A percentile compares a stretch with the other conserved stretches of the same genome.
Evolutionary conservation across 2,113 vertebrate genomes (phyloP).

Genomic region (Bubalus kerabau): DNA sequence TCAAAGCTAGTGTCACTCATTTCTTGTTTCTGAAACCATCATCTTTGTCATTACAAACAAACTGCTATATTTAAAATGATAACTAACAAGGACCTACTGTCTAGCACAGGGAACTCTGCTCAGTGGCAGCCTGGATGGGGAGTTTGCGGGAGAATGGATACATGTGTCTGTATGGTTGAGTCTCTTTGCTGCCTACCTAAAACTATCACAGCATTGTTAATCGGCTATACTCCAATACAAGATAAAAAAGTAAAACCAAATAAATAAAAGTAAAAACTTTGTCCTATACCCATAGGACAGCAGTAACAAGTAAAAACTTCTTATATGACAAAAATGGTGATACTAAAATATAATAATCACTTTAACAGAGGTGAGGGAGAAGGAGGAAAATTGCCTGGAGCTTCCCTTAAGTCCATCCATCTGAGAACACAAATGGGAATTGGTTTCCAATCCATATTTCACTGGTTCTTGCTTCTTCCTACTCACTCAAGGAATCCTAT

Average conservation of each 20-base stretch:
- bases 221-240: not conserved
- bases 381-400: not conserved
- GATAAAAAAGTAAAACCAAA: not conserved
- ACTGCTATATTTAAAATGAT: not conserved
- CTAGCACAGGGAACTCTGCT: not conserved
- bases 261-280: not conserved
- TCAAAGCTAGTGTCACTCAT: not conserved
- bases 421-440: not conserved
- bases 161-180: not conserved
- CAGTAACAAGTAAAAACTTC: not conserved
- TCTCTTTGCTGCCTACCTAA: not conserved
- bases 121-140: not conserved
- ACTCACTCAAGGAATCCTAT: not conserved
- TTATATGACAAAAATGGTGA: no score
- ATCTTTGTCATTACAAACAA: not conserved
- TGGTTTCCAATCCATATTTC: not conserved
- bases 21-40: not conserved
- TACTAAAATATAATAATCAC: not conserved
- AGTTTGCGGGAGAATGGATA: not conserved
- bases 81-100: not conserved
- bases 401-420: not conserved
- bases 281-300: not conserved
- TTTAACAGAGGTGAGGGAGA: not conserved
- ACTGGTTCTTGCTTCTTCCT: not conserved
- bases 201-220: not conserved